phyloP scores from a whole-genome alignment of 2,113 vertebrate species.

The Rhodinocichla rosea region DNA sequence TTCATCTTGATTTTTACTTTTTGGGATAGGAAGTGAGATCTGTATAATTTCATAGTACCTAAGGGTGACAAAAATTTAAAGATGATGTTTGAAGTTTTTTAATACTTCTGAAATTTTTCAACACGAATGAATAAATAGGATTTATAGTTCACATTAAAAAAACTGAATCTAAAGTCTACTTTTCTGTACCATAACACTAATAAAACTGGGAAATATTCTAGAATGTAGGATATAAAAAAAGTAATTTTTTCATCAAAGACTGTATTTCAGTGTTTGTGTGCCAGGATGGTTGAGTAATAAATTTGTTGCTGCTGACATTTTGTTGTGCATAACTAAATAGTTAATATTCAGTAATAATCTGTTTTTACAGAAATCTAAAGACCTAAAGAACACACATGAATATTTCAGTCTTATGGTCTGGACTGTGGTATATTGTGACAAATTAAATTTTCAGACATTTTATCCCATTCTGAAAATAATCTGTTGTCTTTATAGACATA shows the following conservation, averaged over 20 bases:
- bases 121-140: neutral
- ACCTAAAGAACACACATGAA: neutral
- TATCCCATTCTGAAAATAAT: neutral
- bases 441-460: neutral
- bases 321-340: neutral
- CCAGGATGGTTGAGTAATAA: neutral
- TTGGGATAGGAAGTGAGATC: neutral
- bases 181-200: neutral
- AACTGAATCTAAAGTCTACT: neutral
- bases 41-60: neutral
- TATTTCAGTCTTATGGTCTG: neutral
- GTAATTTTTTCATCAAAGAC: neutral
- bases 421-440: neutral
- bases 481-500: neutral
- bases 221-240: neutral
- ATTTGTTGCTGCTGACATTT: neutral
- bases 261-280: neutral
- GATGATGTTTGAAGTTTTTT: neutral
- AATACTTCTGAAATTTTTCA: neutral
- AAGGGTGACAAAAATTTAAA: neutral
- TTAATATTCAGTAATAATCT: neutral
- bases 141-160: neutral
- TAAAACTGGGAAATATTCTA: neutral
- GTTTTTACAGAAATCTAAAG: neutral
- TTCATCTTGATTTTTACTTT: neutral